A percentile compares a stretch with the other conserved stretches of the same genome.
phyloP scores from a whole-genome alignment of 2,888 invertebrate species.

The Pollenia labialis region DNA sequence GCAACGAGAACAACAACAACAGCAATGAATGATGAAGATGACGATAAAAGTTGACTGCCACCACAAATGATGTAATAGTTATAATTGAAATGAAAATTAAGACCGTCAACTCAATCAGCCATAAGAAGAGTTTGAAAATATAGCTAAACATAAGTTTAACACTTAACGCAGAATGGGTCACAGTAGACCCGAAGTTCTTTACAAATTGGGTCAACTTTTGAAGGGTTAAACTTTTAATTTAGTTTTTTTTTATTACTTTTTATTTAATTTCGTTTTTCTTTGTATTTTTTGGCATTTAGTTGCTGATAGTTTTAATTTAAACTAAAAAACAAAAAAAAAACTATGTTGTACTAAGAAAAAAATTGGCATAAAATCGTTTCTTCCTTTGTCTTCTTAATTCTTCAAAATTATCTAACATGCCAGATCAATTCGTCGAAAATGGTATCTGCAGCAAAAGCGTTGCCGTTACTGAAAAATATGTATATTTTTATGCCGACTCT shows the following conservation, averaged over 20 bases:
- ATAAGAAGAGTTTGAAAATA: constrained; percentile 32
- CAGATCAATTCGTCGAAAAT: constrained; percentile 21
- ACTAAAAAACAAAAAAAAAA: background rate
- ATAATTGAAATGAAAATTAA: constrained; percentile 63
- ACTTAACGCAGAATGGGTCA: background rate
- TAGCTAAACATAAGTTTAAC: constrained; percentile 24
- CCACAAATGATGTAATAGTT: constrained; percentile 71
- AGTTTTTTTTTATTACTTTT: constrained; percentile 4
- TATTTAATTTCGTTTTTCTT: constrained; percentile 32
- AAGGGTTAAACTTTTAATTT: constrained; percentile 45
- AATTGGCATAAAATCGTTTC: constrained; percentile 30
- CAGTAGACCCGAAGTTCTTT: background rate
- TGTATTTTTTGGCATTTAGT: constrained; percentile 22
- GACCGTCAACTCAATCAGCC: constrained; percentile 53
- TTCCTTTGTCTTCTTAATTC: background rate
- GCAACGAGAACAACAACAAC: constrained; percentile 25
- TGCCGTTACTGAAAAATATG: too few relatives aligned
- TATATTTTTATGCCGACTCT: too few relatives aligned
- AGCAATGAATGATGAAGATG: constrained; percentile 49
- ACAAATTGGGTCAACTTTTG: background rate
- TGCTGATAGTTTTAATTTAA: constrained; percentile 48
- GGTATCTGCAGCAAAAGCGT: too few relatives aligned
- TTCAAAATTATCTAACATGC: constrained; percentile 14
- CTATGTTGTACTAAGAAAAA: background rate
- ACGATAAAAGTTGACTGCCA: constrained; percentile 66